These are phyloP conservation scores for Eupithecia inturbata DNA, from an alignment of 2,888 invertebrate species.

Conservation along the genomic window DNA sequence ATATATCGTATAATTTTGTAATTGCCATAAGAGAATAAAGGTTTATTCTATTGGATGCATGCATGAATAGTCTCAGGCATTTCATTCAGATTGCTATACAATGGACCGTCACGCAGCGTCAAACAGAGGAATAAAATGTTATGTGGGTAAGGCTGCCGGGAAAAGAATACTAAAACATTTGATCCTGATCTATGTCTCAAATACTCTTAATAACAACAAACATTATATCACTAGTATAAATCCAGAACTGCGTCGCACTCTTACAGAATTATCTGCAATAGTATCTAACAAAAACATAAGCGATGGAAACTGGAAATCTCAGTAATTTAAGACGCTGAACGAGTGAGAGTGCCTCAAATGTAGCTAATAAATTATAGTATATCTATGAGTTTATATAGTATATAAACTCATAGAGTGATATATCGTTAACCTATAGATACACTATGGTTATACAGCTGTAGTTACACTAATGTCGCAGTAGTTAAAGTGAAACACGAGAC, in stretches of 20 bases:
- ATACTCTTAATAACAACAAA: neutral
- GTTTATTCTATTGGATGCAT: neutral
- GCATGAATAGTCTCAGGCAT: neutral
- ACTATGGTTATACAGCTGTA: slow-evolving; percentile 8
- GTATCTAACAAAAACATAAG: neutral
- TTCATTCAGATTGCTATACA: neutral
- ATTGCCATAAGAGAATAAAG: neutral
- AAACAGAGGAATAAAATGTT: neutral
- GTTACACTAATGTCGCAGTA: slow-evolving; percentile 26
- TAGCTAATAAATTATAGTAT: neutral
- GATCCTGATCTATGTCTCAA: neutral
- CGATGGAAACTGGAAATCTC: neutral
- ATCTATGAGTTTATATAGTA: too few species aligned
- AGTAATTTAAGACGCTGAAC: neutral
- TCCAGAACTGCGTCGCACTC: neutral
- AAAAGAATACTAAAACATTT: neutral
- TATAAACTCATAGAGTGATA: neutral
- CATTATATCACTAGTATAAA: neutral
- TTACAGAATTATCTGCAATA: neutral
- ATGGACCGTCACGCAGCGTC: neutral
- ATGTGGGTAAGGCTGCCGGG: neutral
- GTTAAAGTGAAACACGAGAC: slow-evolving; percentile 40
- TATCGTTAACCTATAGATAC: slow-evolving; percentile 2
- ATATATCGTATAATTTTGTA: neutral
- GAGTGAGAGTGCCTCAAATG: slow-evolving; percentile 5